These are phyloP conservation scores for Sparus aurata DNA, from an alignment of 2,797 vertebrate species.

Conservation along the genomic window DNA sequence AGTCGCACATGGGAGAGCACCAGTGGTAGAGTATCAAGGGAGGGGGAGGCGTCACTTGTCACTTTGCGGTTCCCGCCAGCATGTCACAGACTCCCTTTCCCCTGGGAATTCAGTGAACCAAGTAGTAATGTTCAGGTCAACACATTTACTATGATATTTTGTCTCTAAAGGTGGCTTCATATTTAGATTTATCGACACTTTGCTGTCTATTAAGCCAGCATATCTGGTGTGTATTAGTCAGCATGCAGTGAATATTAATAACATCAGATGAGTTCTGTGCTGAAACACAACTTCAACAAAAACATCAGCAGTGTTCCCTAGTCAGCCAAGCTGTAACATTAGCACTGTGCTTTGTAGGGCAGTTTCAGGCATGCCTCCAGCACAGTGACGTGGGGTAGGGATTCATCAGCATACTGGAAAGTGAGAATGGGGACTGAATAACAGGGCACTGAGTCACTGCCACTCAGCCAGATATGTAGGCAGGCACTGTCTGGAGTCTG, in stretches of 20 bases:
- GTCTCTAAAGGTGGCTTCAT: background rate
- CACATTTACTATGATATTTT: constrained; percentile 53
- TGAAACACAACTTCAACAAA: constrained; percentile 44
- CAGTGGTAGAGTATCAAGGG: constrained; percentile 55
- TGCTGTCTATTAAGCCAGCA: background rate
- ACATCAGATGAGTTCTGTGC: constrained; percentile 3
- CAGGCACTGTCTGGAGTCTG: constrained; percentile 68
- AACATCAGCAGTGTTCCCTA: constrained; percentile 44
- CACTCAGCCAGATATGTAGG: constrained; percentile 69
- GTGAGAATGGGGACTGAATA: constrained; percentile 77
- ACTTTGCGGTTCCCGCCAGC: constrained; percentile 79
- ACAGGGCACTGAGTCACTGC: constrained; percentile 79
- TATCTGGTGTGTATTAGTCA: background rate
- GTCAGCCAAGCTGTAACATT: constrained; percentile 66
- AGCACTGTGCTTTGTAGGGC: constrained; percentile 58
- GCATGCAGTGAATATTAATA: constrained; percentile 3
- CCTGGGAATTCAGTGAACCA: constrained; percentile 77
- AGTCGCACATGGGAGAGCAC: constrained; percentile 74
- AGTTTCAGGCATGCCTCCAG: constrained; percentile 76
- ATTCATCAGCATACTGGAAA: constrained; percentile 81
- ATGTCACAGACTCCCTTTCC: constrained; percentile 73
- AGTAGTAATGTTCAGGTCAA: constrained; percentile 62
- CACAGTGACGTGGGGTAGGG: constrained; percentile 69
- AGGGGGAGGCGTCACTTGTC: constrained; percentile 77
- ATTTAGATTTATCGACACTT: constrained; percentile 1